Conservation (phyloP, 2,888 invertebrate genomes). For the Vandiemenella viatica region DNA sequence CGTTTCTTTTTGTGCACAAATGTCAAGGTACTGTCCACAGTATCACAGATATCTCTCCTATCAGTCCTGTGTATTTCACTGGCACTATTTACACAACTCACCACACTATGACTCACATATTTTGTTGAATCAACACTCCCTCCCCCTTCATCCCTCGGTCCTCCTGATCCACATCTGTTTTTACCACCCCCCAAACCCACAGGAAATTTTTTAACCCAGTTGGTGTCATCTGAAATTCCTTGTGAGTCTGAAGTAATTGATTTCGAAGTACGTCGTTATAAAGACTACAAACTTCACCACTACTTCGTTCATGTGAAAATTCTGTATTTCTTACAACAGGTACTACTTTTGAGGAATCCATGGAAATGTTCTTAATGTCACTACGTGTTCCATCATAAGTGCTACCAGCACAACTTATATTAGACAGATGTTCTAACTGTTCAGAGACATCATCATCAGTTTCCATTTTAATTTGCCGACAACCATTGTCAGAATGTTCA, state of each 20-base stretch:
- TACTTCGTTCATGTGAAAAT: no score
- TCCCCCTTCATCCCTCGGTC: constrained; percentile 14
- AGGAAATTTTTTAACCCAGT: background rate
- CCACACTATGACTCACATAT: background rate
- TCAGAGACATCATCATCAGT: no score
- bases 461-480: no score
- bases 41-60: constrained; percentile 12
- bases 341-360: no score
- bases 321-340: no score
- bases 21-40: background rate
- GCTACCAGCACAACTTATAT: no score
- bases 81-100: background rate
- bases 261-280: no score
- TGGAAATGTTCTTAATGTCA: no score
- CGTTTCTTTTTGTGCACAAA: constrained; percentile 10
- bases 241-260: no score
- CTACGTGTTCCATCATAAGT: no score
- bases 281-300: no score
- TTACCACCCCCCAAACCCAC: background rate
- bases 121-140: background rate
- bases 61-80: constrained; percentile 14
- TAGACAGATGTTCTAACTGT: no score
- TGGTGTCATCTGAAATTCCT: background rate
- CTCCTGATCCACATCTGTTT: constrained; percentile 3
- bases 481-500: background rate